phyloP scores from a whole-genome alignment of 1,140 invertebrate species.

The Brachionus calyciflorus region DNA sequence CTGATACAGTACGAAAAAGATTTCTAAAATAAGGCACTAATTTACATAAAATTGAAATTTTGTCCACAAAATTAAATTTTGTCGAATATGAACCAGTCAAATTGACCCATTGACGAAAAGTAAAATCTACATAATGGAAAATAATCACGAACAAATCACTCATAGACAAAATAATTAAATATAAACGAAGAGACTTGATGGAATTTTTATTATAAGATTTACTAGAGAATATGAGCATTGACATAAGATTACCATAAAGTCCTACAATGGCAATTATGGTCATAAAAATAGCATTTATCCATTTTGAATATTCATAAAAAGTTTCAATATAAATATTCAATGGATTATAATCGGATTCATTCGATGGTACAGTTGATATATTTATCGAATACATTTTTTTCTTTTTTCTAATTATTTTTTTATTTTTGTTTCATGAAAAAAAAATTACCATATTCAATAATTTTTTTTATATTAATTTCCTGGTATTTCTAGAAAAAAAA shows the following conservation, averaged over 20 bases:
- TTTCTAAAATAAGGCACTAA: constrained; percentile 12
- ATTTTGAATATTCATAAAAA: constrained; percentile 31
- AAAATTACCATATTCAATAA: no score
- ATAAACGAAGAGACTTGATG: constrained; percentile 1
- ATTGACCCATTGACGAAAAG: constrained; percentile 20
- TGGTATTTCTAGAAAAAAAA: no score
- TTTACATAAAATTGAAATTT: constrained; percentile 7
- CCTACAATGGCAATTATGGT: neutral
- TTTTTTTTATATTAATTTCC: no score
- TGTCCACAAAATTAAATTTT: constrained; percentile 40
- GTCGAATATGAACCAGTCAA: constrained; percentile 15
- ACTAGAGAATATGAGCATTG: constrained; percentile 8
- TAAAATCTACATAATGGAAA: constrained; percentile 32
- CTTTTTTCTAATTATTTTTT: no score
- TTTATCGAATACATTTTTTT: neutral
- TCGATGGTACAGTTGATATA: neutral
- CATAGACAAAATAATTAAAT: neutral
- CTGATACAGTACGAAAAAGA: neutral
- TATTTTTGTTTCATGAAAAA: no score
- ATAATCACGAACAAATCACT: constrained; percentile 19
- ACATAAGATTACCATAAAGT: neutral
- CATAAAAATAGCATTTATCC: constrained; percentile 24
- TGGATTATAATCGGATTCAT: neutral
- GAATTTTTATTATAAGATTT: constrained; percentile 42
- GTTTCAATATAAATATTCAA: neutral